These are phyloP conservation scores for Arenaria interpres DNA, from an alignment of 2,113 vertebrate genomes.

Conservation along the genomic window DNA sequence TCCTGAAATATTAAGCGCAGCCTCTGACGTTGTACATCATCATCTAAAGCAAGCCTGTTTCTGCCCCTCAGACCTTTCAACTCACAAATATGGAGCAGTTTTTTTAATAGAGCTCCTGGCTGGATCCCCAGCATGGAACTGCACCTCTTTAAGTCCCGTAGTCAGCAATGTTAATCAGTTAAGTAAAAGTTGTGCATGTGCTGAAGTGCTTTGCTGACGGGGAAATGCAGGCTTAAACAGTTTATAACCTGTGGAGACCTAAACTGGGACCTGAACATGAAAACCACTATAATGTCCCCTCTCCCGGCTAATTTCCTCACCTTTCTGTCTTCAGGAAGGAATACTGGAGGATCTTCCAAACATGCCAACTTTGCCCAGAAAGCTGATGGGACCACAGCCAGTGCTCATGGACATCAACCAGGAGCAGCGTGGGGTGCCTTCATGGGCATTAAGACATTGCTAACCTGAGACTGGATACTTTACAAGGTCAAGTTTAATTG, in stretches of 20 bases:
- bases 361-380: background rate
- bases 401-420: fast-evolving
- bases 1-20: background rate
- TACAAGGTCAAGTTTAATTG: background rate
- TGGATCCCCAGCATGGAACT: background rate
- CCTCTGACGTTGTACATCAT: background rate
- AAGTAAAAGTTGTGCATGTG: background rate
- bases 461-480: background rate
- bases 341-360: background rate
- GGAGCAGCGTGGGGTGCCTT: background rate
- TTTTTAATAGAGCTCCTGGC: background rate
- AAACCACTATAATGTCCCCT: background rate
- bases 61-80: background rate
- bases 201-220: constrained; percentile 40
- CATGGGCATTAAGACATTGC: background rate
- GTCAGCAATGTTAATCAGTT: background rate
- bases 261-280: background rate
- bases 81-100: background rate
- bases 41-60: background rate
- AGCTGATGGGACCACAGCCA: background rate
- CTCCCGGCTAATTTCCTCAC: background rate
- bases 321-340: background rate
- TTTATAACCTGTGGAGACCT: background rate
- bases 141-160: background rate
- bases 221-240: constrained; percentile 27